Evolutionary conservation across 2,888 invertebrate species (phyloP), one percentile per base, ranked within the genome.

Genomic region (Argyresthia albistria): DNA sequence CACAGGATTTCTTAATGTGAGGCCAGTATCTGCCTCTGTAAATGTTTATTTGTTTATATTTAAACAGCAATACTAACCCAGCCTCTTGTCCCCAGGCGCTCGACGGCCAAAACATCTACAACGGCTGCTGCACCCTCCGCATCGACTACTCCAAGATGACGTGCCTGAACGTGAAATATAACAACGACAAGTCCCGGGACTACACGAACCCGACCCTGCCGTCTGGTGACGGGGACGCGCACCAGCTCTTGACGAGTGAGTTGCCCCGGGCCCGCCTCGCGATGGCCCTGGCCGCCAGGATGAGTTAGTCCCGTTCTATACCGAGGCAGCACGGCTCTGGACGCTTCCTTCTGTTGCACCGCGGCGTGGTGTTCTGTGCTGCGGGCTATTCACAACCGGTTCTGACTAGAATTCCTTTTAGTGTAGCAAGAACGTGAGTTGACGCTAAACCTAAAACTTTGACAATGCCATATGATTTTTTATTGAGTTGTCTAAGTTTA

Each of bases 81-180:
- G 8, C 39, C 1, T 43, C 64, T 76, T 75, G 63, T 73, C 64
- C 67, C 3, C 91, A 96, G 92, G 92, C 97, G 56, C 89, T 99
- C 68, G 99, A 99, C 78, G 98, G 98, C 46, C 99, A 99, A 88
- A 98, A 99, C 84, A 98, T 99, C 74, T 99, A 99, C 92, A 99
- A 98, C 86, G 97, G 98, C 56, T 99, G 99, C 89, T 99, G 99
- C 90, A 99, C 98, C 54, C 91, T 99, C 71, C 95, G 98, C 81
- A 99, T 99, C 81, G 99, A 99, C 88, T 99, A 98, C 90, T 98
- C 98, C 67, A 99, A 99, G 89, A 92, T 99, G 92, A 95, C 96
- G 67, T 97, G 96, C 67, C 91, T 99, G 69, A 99, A 99, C 88
- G 99, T 99, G 65, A 98, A 98, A 84, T 99, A 98, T 90, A 99